Evolutionary conservation across 2,888 invertebrate genomes (phyloP).

Genomic region (Anarsia innoxiella): DNA sequence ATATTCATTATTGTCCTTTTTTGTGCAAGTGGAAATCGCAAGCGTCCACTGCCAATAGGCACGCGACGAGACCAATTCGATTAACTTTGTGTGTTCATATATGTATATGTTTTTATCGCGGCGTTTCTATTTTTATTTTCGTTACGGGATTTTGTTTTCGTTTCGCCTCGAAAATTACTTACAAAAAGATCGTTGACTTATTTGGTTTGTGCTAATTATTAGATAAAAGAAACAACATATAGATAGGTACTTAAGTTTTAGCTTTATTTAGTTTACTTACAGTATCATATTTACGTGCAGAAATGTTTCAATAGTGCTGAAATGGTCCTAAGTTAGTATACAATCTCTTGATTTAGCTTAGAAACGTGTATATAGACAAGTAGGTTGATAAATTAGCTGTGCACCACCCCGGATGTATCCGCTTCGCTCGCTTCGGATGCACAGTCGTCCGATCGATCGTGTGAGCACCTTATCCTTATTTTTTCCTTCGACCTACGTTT

Average conservation of each 20-base stretch:
- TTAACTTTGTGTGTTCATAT: constrained; percentile 25
- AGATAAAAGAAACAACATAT: too few relatives aligned
- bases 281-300: too few relatives aligned
- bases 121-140: not conserved
- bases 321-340: too few relatives aligned
- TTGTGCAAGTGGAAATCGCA: constrained; percentile 32
- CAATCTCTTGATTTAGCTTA: too few relatives aligned
- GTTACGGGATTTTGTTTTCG: too few relatives aligned
- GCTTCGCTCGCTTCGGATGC: constrained; percentile 60
- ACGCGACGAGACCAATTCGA: constrained; percentile 31
- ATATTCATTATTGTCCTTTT: constrained; percentile 33
- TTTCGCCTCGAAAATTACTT: too few relatives aligned
- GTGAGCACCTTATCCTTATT: constrained; percentile 54
- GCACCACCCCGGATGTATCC: constrained; percentile 58
- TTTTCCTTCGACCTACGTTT: constrained; percentile 28
- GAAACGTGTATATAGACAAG: too few relatives aligned
- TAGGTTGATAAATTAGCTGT: constrained; percentile 59
- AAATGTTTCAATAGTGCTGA: too few relatives aligned
- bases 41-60: constrained; percentile 26
- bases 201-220: too few relatives aligned
- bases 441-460: constrained; percentile 46
- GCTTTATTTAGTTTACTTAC: too few relatives aligned
- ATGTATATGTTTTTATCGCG: not conserved
- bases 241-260: too few relatives aligned
- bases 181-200: too few relatives aligned